A percentile compares a stretch with the other conserved stretches of the same genome.
These are phyloP conservation scores for Spodoptera littoralis DNA, from an alignment of 2,888 invertebrate species.

Conservation along the genomic window DNA sequence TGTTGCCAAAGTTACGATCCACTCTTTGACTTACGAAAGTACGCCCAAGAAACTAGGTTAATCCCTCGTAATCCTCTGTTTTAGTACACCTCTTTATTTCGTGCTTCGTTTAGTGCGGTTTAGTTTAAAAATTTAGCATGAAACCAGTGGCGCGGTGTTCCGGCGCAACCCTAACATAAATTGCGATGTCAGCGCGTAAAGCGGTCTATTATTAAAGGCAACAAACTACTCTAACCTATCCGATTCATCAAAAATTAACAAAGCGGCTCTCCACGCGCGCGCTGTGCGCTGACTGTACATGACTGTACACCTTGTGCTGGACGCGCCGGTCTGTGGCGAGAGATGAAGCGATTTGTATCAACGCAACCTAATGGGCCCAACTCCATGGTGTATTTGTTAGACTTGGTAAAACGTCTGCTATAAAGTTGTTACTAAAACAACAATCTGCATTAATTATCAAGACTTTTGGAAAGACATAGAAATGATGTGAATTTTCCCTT, in stretches of 20 bases:
- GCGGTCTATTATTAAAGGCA: conserved; percentile 64
- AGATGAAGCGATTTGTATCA: conserved; percentile 23
- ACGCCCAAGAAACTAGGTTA: conserved; percentile 54
- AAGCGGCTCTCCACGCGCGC: conserved; percentile 60
- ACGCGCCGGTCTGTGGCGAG: conserved; percentile 5
- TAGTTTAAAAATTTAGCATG: conserved; percentile 49
- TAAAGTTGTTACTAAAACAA: neutral
- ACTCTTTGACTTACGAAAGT: conserved; percentile 54
- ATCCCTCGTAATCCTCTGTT: conserved; percentile 52
- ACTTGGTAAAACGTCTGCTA: too few species aligned
- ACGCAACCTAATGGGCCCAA: neutral
- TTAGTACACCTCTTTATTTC: conserved; percentile 54
- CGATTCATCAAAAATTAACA: conserved; percentile 74
- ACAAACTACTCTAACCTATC: conserved; percentile 65
- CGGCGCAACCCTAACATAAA: conserved; percentile 49
- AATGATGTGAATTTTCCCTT: too few species aligned
- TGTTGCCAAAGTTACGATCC: conserved; percentile 51
- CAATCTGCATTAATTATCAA: too few species aligned
- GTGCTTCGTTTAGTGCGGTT: conserved; percentile 34
- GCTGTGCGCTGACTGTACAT: conserved; percentile 56
- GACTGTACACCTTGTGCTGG: conserved; percentile 34
- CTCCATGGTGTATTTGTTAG: too few species aligned
- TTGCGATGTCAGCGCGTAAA: conserved; percentile 59
- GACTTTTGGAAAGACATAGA: neutral
- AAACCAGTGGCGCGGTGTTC: conserved; percentile 29